phyloP scores from a whole-genome alignment of 2,113 vertebrate species.

The Pipra filicauda region DNA sequence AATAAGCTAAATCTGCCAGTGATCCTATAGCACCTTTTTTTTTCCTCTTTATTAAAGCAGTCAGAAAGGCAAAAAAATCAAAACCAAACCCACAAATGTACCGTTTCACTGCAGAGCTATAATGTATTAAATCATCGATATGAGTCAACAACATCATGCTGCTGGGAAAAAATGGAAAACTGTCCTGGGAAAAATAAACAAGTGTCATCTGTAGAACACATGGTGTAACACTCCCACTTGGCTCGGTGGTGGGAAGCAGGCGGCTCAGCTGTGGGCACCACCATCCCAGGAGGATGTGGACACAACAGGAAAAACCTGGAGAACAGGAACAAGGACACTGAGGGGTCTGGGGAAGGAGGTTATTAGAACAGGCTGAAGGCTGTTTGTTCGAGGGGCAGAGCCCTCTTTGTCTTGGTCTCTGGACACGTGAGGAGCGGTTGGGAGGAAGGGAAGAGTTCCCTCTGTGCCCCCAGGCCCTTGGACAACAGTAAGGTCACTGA shows the following conservation, averaged over 20 bases:
- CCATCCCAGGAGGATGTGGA: background rate
- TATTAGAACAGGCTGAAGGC: background rate
- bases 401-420: background rate
- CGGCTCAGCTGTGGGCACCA: background rate
- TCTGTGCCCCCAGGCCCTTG: background rate
- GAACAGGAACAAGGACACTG: background rate
- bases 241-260: background rate
- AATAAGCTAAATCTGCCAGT: background rate
- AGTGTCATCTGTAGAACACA: slow-evolving; percentile 43
- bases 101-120: background rate
- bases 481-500: background rate
- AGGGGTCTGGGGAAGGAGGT: background rate
- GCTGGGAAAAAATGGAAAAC: slow-evolving; percentile 45
- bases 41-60: background rate
- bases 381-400: background rate
- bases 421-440: background rate
- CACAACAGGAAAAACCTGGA: background rate
- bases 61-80: background rate
- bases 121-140: background rate
- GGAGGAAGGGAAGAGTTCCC: background rate
- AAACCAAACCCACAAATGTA: background rate
- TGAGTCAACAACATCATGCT: slow-evolving; percentile 17
- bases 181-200: slow-evolving; percentile 10
- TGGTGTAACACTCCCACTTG: background rate
- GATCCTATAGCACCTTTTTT: background rate